A percentile compares a stretch with the other conserved stretches of the same genome.
phyloP scores from a whole-genome alignment of 2,113 vertebrate genomes.

The Laticauda colubrina region DNA sequence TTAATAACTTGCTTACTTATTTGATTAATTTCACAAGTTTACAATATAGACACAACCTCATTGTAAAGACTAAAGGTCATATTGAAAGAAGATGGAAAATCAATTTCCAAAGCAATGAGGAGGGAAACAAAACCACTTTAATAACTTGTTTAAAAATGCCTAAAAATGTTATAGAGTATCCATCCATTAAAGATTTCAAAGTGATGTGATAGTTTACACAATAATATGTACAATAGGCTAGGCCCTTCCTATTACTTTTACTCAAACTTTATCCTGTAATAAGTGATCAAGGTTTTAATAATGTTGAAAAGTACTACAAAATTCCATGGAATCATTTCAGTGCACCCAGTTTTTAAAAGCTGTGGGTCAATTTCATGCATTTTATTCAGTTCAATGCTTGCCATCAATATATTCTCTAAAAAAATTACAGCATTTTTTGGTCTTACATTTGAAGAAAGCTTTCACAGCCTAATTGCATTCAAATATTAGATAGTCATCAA shows the following conservation, averaged over 20 bases:
- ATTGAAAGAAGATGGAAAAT: background rate
- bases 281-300: background rate
- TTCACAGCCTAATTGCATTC: conserved; percentile 17
- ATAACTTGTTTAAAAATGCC: too few relatives aligned
- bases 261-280: too few relatives aligned
- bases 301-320: background rate
- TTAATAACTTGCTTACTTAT: background rate
- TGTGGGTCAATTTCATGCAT: background rate
- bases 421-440: background rate
- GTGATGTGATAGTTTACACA: too few relatives aligned
- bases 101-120: background rate
- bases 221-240: too few relatives aligned
- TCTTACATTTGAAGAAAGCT: background rate
- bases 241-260: too few relatives aligned
- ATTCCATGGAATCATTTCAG: background rate
- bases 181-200: too few relatives aligned
- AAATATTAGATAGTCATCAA: conserved; percentile 32
- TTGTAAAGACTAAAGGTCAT: background rate
- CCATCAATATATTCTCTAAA: conserved; percentile 13
- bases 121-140: background rate
- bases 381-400: background rate
- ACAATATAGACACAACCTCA: background rate
- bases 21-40: background rate
- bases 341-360: background rate
- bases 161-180: too few relatives aligned